Percentiles rank a stretch among this genome's conserved stretches.
These are phyloP conservation scores for Andinoacara biseriatus DNA, from an alignment of 2,113 vertebrate genomes.

Conservation along the genomic window DNA sequence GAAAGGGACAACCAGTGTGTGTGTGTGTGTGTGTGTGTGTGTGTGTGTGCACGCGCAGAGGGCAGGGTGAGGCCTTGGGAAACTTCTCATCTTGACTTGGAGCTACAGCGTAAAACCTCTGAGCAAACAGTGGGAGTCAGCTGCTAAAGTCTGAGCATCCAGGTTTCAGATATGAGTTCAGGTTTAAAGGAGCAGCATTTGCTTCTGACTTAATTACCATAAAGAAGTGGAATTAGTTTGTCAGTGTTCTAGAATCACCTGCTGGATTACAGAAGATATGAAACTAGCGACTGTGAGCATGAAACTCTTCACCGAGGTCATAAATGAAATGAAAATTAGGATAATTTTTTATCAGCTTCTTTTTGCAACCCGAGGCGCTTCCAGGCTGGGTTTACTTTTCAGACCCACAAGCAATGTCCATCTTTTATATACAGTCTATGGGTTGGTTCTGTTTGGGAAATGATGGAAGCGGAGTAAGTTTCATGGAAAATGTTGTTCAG, in stretches of 20 bases:
- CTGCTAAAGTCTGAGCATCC: slow-evolving; percentile 72
- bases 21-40: too few relatives aligned
- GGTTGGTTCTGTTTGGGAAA: not conserved
- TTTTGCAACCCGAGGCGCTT: too few relatives aligned
- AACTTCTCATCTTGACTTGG: slow-evolving; percentile 86
- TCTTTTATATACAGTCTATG: not conserved
- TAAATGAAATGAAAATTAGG: not conserved
- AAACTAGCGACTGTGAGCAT: not conserved
- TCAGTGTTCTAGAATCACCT: not conserved
- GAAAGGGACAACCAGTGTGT: not conserved
- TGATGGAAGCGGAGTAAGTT: not conserved
- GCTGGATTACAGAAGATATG: not conserved
- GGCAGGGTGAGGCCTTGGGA: slow-evolving; percentile 80
- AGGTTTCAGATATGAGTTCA: not conserved
- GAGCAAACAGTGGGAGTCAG: slow-evolving; percentile 82
- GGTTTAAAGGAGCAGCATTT: not conserved
- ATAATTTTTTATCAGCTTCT: too few relatives aligned
- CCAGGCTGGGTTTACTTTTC: not conserved
- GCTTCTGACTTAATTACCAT: accelerated
- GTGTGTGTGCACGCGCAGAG: not conserved
- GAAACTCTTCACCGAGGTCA: accelerated
- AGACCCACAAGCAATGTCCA: not conserved
- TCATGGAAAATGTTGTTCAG: not conserved
- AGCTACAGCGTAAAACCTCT: slow-evolving; percentile 80
- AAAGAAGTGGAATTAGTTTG: not conserved